phyloP scores from a whole-genome alignment of 2,113 vertebrate genomes.

The Dromaius novaehollandiae region DNA sequence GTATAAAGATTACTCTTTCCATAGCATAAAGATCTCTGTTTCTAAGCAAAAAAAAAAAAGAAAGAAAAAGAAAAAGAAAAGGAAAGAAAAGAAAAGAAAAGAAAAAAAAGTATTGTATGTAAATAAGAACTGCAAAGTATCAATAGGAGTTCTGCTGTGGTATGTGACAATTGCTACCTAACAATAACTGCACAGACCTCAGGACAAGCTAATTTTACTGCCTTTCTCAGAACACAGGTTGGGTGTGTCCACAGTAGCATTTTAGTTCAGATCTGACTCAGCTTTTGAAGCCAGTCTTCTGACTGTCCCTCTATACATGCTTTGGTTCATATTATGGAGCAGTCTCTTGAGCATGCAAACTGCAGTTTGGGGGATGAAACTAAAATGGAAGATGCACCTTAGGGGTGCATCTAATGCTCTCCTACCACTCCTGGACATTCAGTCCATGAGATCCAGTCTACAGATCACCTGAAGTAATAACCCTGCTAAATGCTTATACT shows the following conservation, averaged over 20 bases:
- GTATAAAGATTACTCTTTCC: neutral
- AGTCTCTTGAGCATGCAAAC: neutral
- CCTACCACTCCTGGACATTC: neutral
- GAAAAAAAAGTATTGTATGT: neutral
- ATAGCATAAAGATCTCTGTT: neutral
- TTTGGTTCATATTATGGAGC: neutral
- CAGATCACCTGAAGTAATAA: slow-evolving; percentile 27
- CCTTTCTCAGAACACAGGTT: neutral
- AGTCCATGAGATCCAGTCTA: neutral
- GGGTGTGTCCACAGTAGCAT: neutral
- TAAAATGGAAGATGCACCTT: neutral
- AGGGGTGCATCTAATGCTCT: neutral
- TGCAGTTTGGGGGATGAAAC: neutral
- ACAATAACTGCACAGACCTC: neutral
- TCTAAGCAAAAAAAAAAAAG: neutral
- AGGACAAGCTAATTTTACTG: neutral
- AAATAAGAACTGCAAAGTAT: neutral
- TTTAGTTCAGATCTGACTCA: neutral
- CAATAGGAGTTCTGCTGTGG: neutral
- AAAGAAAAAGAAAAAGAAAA: no score
- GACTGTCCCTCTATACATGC: neutral
- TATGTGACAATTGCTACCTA: neutral
- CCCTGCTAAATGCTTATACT: neutral
- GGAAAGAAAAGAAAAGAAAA: no score
- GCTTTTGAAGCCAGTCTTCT: neutral